phyloP scores from a whole-genome alignment of 2,888 invertebrate species.

The Sabatieria punctata region DNA sequence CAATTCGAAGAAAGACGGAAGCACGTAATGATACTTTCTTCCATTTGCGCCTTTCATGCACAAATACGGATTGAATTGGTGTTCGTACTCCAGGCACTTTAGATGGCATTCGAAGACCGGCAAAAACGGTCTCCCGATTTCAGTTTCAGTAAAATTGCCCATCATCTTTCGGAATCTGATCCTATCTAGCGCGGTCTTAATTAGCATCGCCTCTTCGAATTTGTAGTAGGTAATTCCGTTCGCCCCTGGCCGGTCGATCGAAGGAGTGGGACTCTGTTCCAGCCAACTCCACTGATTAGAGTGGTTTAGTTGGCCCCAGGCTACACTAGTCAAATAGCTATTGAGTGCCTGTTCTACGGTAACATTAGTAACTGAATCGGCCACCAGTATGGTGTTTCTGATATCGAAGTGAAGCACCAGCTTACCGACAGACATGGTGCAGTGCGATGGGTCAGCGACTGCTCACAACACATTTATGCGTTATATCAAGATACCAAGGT shows the following conservation, averaged over 20 bases:
- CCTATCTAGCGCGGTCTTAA: neutral
- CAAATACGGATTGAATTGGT: neutral
- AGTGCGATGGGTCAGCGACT: no score
- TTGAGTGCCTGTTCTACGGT: constrained; percentile 2
- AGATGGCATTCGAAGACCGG: neutral
- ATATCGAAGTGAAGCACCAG: constrained; percentile 1
- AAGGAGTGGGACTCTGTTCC: neutral
- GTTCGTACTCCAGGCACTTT: neutral
- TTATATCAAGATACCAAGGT: no score
- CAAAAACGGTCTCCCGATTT: neutral
- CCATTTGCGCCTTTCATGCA: neutral
- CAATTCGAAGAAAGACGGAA: neutral
- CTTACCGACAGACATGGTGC: no score
- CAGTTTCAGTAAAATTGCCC: neutral
- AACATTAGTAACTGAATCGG: constrained; percentile 1
- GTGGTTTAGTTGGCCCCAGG: no score
- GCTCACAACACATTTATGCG: no score
- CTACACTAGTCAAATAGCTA: constrained; percentile 1
- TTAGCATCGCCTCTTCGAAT: neutral
- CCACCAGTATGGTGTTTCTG: constrained; percentile 2
- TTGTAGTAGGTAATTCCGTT: neutral
- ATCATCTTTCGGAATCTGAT: neutral
- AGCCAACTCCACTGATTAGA: neutral
- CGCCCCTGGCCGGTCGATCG: neutral
- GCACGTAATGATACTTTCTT: neutral